Percentiles rank a stretch among this genome's conserved stretches.
phyloP scores from a whole-genome alignment of 2,113 vertebrate species.

The Rattus rattus region DNA sequence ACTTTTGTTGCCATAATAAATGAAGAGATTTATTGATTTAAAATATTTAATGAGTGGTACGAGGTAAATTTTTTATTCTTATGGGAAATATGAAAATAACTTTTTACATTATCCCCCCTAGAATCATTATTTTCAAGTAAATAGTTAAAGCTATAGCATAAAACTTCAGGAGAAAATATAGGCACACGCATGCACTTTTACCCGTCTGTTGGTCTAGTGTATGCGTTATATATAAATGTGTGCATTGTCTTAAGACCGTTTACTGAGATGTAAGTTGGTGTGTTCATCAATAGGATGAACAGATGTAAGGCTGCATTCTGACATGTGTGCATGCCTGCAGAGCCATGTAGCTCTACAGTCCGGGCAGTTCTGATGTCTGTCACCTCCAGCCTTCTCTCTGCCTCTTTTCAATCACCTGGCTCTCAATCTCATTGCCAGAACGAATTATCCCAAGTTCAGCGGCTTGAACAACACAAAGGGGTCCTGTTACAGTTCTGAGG shows the following conservation, averaged over 20 bases:
- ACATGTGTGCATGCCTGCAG: neutral
- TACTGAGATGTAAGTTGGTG: neutral
- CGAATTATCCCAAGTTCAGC: neutral
- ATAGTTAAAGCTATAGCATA: conserved; percentile 10
- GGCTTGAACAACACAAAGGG: neutral
- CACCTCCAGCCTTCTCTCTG: neutral
- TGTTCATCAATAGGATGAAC: neutral
- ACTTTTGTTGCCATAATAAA: neutral
- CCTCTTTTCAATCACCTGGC: neutral
- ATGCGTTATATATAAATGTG: neutral
- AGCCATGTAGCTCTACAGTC: no score
- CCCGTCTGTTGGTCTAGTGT: neutral
- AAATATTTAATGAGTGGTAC: neutral
- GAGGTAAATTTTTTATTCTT: neutral
- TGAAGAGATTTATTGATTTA: neutral
- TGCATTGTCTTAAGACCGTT: neutral
- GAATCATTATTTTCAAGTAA: neutral
- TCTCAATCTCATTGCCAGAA: neutral
- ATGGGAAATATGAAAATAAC: neutral
- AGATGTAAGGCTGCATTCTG: neutral
- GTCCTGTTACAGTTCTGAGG: neutral
- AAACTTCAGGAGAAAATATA: conserved; percentile 27
- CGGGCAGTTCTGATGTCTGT: neutral
- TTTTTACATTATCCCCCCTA: neutral
- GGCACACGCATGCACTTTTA: neutral